phyloP scores from a whole-genome alignment of 2,888 invertebrate species.

The Plusia festucae region DNA sequence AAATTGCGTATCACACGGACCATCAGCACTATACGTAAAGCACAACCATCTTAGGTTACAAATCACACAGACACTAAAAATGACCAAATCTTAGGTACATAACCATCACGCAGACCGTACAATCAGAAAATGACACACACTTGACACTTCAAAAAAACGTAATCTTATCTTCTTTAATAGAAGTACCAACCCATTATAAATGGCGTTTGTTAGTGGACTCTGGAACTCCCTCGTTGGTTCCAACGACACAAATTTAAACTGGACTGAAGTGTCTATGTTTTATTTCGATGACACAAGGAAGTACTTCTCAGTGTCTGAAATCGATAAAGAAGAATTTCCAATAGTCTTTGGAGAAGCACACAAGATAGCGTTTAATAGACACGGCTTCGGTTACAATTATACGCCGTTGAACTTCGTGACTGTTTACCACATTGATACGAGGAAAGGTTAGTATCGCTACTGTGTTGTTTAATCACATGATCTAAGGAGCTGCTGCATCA shows the following conservation, averaged over 20 bases:
- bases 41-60: conserved; percentile 14
- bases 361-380: conserved; percentile 81
- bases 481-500: too few species aligned
- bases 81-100: conserved; percentile 20
- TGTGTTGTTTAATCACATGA: background rate
- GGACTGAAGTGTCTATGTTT: conserved; percentile 84
- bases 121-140: conserved; percentile 36
- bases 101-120: conserved; percentile 9
- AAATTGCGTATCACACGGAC: background rate
- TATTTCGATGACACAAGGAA: conserved; percentile 90
- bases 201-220: conserved; percentile 86
- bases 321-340: conserved; percentile 90
- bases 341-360: conserved; percentile 90
- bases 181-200: conserved; percentile 71
- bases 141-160: conserved; percentile 39
- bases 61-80: conserved; percentile 18
- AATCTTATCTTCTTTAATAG: conserved; percentile 48
- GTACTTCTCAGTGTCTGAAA: conserved; percentile 91
- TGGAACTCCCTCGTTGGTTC: conserved; percentile 86
- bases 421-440: conserved; percentile 90
- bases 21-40: conserved; percentile 28
- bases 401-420: conserved; percentile 90
- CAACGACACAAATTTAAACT: conserved; percentile 78
- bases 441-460: conserved; percentile 89
- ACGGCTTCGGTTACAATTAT: conserved; percentile 88